Evolutionary conservation across 1,140 invertebrate species (phyloP), one percentile per base, ranked within the genome.

Genomic region (Drosophila saltans): DNA sequence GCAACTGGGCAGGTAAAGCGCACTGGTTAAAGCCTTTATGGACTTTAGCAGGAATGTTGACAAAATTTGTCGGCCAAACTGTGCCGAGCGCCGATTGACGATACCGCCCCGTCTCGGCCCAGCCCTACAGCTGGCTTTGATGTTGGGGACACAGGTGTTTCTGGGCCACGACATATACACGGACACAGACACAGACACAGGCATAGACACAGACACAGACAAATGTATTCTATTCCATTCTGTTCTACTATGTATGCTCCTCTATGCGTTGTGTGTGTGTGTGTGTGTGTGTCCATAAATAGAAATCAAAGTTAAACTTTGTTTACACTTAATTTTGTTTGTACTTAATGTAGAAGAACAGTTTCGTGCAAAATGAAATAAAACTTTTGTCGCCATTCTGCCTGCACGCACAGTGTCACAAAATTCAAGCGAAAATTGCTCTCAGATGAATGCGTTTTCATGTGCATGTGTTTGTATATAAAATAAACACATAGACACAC

Each of bases 41-140:
- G 57, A 39, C 21, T 59, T 59, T 26, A 52, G 45, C 45, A 59
- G 57, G 57, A 59, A 59, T 59, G 57, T 59, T 59, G 57, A 59
- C 57, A 59, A 59, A 59, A 59, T 40, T 59, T 21, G 45, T 59
- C 57, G 33, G 21, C 56, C 30, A 33, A 30, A 9, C 3, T 58
- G 57, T 36, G 57, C n/a, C 57, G 33, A 21, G 21, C 16, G 57
- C n/a, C 57, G 33, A 21, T 9, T 59, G 33, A 33, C 45, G 16
- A 21, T 21, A 16, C 45, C 21, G 45, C 45, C 45, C 21, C 21
- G 45, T 52, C 45, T 52, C 45, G 45, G 7, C 45, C 6, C 45
- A 52, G 45, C 45, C 45, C 45, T 52, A 52, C 45, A 52, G 45
- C 45, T 52, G 45, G 45, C 45, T 52, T 52, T 52, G 8, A 11